Evolutionary conservation across 2,888 invertebrate genomes (phyloP).

Genomic region (Pseudococcus viburni): DNA sequence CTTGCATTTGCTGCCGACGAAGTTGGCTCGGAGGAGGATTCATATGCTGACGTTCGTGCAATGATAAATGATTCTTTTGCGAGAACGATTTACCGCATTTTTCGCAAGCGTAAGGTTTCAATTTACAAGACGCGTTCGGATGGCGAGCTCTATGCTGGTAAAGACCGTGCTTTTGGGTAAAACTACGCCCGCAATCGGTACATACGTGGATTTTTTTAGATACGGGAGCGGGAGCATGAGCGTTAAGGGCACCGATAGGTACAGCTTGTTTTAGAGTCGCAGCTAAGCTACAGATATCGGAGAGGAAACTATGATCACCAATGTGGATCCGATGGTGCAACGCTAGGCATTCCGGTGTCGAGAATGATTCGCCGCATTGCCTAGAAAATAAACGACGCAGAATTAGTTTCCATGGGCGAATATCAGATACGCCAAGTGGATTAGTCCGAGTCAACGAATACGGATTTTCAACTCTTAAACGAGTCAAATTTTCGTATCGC

Average conservation of each 20-base stretch:
- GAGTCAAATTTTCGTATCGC: background rate
- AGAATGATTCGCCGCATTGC: constrained; percentile 78
- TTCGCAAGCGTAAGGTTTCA: constrained; percentile 84
- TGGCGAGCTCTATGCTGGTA: constrained; percentile 83
- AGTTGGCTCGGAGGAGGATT: constrained; percentile 72
- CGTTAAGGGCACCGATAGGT: constrained; percentile 68
- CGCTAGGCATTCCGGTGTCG: constrained; percentile 82
- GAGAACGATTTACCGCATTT: constrained; percentile 89
- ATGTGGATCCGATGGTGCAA: constrained; percentile 85
- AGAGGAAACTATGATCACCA: constrained; percentile 85
- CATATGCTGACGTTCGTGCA: constrained; percentile 87
- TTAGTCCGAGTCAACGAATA: background rate
- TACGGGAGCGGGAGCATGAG: constrained; percentile 70
- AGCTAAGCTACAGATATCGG: constrained; percentile 85
- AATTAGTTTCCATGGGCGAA: background rate
- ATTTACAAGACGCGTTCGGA: constrained; percentile 84
- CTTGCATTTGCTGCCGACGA: constrained; percentile 58
- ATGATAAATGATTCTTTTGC: constrained; percentile 86
- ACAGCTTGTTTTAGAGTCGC: constrained; percentile 78
- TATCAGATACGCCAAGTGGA: background rate
- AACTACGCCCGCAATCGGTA: constrained; percentile 85
- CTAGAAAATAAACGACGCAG: constrained; percentile 70
- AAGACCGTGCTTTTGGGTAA: constrained; percentile 86
- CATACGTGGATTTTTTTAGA: constrained; percentile 83
- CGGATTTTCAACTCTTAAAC: background rate